Conservation (phyloP, 2,797 vertebrate species). For the Microctenopoma stevenorrisi region DNA sequence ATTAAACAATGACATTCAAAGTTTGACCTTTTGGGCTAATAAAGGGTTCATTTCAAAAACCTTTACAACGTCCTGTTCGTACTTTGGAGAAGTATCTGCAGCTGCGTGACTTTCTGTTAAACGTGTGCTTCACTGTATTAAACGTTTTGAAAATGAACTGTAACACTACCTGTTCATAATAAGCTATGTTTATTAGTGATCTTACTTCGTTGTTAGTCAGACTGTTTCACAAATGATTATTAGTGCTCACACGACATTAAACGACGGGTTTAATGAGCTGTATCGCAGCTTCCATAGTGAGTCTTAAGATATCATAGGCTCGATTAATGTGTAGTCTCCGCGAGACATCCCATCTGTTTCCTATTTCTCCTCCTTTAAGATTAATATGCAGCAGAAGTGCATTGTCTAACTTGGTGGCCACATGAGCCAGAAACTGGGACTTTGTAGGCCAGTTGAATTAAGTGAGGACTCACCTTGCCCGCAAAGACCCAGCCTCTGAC, state of each 20-base stretch:
- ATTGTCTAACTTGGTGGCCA: slow-evolving; percentile 67
- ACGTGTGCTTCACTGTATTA: background rate
- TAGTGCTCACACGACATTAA: background rate
- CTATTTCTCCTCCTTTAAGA: background rate
- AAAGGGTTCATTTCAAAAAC: background rate
- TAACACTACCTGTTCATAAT: background rate
- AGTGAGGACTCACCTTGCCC: slow-evolving; percentile 94
- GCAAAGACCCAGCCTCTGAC: slow-evolving; percentile 95
- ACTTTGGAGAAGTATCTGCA: background rate
- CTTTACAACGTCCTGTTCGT: background rate
- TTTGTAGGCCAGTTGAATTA: slow-evolving; percentile 99
- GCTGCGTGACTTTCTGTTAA: background rate
- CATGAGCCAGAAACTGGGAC: slow-evolving; percentile 95
- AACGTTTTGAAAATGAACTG: background rate
- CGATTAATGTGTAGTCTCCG: background rate
- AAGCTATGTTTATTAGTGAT: background rate
- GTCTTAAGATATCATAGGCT: background rate
- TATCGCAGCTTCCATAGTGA: background rate
- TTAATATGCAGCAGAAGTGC: slow-evolving; percentile 2
- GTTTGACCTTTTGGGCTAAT: slow-evolving; percentile 9
- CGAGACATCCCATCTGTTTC: slow-evolving; percentile 12
- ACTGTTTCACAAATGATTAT: background rate
- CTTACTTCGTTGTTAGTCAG: background rate
- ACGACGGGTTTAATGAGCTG: background rate
- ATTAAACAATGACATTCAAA: slow-evolving; percentile 5